phyloP scores from a whole-genome alignment of 2,797 vertebrate genomes.

The Aphelocoma californica region DNA sequence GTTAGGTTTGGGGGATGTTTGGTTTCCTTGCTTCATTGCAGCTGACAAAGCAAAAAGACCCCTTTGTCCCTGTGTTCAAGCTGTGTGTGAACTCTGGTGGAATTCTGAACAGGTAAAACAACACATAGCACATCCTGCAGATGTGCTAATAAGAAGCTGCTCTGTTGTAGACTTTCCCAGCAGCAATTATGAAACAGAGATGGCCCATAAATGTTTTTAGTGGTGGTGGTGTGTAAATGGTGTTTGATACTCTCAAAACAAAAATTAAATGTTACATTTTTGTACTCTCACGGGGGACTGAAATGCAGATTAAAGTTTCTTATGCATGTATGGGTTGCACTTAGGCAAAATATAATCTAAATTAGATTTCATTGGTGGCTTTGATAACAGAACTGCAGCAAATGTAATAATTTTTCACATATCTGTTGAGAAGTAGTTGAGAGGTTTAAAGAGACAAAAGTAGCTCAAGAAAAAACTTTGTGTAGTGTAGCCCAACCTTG shows the following conservation, averaged over 20 bases:
- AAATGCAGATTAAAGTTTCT: constrained; percentile 30
- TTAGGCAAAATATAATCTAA: not conserved
- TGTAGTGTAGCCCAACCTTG: not conserved
- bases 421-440: not conserved
- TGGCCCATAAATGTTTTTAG: not conserved
- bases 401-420: constrained; percentile 19
- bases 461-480: not conserved
- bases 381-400: not conserved
- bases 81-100: not conserved
- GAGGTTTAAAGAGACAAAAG: not conserved
- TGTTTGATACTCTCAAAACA: not conserved
- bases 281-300: not conserved
- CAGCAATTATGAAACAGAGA: not conserved
- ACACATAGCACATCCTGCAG: constrained; percentile 11
- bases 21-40: constrained; percentile 11
- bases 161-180: not conserved
- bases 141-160: constrained; percentile 38
- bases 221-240: not conserved
- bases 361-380: not conserved
- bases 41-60: constrained; percentile 26
- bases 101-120: constrained; percentile 37
- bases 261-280: constrained; percentile 44
- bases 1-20: not conserved
- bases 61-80: constrained; percentile 20
- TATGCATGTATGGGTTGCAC: constrained; percentile 26